Percentiles rank a stretch among this genome's conserved stretches.
Conservation (phyloP, 2,888 invertebrate species). For the Drosophila algonquin region DNA sequence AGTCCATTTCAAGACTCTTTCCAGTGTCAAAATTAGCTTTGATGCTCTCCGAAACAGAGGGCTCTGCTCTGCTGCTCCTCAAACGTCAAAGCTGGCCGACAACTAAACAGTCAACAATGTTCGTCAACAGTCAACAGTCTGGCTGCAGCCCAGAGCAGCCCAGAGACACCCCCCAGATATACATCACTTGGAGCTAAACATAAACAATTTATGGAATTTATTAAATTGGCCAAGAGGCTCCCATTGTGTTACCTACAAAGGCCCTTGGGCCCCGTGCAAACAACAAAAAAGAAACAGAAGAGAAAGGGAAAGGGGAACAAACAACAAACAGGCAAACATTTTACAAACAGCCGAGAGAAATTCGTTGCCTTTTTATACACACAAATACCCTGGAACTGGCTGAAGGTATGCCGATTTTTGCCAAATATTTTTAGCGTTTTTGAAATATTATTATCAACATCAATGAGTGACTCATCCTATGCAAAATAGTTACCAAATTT, state of each 20-base stretch:
- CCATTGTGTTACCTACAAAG: conserved; percentile 48
- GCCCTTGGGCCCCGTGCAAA: conserved; percentile 51
- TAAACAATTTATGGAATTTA: conserved; percentile 81
- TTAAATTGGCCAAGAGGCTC: conserved; percentile 75
- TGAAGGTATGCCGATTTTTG: not conserved
- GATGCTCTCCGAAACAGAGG: conserved; percentile 28
- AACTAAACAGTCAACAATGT: conserved; percentile 38
- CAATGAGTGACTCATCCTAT: too few species aligned
- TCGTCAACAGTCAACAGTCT: conserved; percentile 18
- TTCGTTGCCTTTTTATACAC: conserved; percentile 43
- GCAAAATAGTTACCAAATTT: too few species aligned
- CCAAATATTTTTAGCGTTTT: not conserved
- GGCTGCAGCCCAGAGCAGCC: not conserved
- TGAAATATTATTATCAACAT: not conserved
- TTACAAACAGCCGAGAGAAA: conserved; percentile 46
- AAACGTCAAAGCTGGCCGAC: conserved; percentile 30
- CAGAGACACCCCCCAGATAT: too few species aligned
- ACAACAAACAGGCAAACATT: conserved; percentile 38
- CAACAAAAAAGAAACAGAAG: conserved; percentile 29
- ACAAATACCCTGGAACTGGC: not conserved
- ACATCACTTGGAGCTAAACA: conserved; percentile 41
- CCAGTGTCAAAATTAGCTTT: conserved; percentile 18
- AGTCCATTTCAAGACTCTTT: not conserved
- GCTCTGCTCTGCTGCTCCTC: conserved; percentile 11
- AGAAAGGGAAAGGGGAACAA: conserved; percentile 1